Evolutionary conservation across 1,140 invertebrate species (phyloP), one percentile per base, ranked within the genome.

Genomic region (Brachionus sp.): DNA sequence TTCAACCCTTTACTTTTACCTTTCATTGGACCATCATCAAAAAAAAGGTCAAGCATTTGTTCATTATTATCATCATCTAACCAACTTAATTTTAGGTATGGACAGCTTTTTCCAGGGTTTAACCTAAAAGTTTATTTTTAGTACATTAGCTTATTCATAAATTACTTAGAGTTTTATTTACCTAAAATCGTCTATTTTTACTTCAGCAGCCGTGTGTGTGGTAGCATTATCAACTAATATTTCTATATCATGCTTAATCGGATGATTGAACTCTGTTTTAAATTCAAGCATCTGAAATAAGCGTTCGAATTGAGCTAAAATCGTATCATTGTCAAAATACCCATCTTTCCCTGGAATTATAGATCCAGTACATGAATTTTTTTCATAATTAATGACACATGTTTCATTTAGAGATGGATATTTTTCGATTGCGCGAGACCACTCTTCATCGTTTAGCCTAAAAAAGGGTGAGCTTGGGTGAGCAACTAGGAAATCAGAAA

Each of bases 111-210:
- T 19, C 53, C 53, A 6, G n/a, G 53, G 3, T 62, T 62, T 62
- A 62, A 62, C 53, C 53, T 62, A 62, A 25, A 62, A 62, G 13
- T 23, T 19, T 23, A 62, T 23, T 62, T 23, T 62, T 19, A 23
- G 23, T 44, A 44, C 9, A 10, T 44, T 6, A 62, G 53, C 9
- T 12, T 68, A 25, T 68, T 33, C 23, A 68, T 7, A 33, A 68
- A 29, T 35, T 13, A 5, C 1, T 37, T 29, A 35, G 13, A 16
- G 13, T 35, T 35, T 68, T 16, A 5, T 35, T 13, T 68, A 35
- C 33, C 66, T 35, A 68, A 37, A 68, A 68, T 68, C 66, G n/a
- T 35, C 25, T 68, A 68, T n/a, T 35, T 68, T 68, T 25, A 62
- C 53, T 19, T 19, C 9, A 62, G 53, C 13, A 5, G 53, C 9